phyloP scores from a whole-genome alignment of 2,113 vertebrate species.

The Sapayoa aenigma region DNA sequence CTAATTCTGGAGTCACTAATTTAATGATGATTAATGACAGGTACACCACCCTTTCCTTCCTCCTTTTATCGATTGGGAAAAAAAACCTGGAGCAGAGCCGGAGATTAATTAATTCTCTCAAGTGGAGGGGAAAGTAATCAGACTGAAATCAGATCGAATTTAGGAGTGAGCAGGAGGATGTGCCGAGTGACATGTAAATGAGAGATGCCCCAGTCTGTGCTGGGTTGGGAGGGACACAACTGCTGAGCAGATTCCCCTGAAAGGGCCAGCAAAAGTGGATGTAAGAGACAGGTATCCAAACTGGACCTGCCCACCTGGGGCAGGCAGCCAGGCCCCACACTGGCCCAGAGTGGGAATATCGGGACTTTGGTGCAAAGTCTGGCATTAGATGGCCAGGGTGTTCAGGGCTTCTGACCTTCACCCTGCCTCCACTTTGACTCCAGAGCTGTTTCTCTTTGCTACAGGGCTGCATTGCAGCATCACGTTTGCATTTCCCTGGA shows the following conservation, averaged over 20 bases:
- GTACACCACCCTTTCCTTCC: conserved; percentile 20
- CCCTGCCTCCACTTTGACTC: background rate
- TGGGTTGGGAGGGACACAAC: background rate
- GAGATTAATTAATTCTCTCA: conserved; percentile 75
- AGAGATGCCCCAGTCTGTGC: background rate
- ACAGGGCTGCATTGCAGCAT: background rate
- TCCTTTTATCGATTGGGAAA: conserved; percentile 51
- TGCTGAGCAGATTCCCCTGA: background rate
- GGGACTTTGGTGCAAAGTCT: background rate
- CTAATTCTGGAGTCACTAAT: conserved; percentile 12
- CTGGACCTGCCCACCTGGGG: background rate
- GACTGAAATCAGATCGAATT: conserved; percentile 50
- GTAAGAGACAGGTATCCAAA: background rate
- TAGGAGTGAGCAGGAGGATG: conserved; percentile 43
- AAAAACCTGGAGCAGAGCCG: background rate
- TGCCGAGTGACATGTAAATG: conserved; percentile 45
- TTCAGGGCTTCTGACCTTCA: background rate
- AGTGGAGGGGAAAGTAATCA: conserved; percentile 70
- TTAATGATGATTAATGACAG: conserved; percentile 58
- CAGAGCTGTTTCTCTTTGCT: background rate
- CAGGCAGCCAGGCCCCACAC: rapidly evolving
- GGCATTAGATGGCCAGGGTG: background rate
- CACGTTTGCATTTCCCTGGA: background rate
- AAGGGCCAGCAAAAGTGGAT: background rate
- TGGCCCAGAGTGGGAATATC: rapidly evolving